A percentile compares a stretch with the other conserved stretches of the same genome.
phyloP scores from a whole-genome alignment of 2,113 vertebrate genomes.

The Neotragus moschatus region DNA sequence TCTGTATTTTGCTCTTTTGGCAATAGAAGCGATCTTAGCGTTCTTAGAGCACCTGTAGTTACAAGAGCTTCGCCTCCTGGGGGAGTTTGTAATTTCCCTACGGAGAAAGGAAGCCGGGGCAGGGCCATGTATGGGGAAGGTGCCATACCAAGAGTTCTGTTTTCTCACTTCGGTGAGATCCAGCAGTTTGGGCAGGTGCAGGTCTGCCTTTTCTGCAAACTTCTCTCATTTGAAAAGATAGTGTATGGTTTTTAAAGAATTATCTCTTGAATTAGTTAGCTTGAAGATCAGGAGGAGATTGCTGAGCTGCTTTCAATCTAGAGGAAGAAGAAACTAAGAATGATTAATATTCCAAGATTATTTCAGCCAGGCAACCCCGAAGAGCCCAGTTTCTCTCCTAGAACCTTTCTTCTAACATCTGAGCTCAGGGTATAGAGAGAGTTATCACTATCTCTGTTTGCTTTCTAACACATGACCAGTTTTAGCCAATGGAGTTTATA shows the following conservation, averaged over 20 bases:
- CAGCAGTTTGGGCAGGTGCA: neutral
- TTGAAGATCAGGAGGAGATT: neutral
- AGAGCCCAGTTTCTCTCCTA: neutral
- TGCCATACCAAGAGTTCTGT: neutral
- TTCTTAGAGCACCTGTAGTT: neutral
- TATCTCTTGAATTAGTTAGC: slow-evolving; percentile 1
- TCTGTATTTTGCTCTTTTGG: slow-evolving; percentile 11
- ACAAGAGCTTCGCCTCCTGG: neutral
- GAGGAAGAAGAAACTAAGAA: neutral
- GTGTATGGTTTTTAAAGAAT: neutral
- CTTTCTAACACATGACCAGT: slow-evolving; percentile 57
- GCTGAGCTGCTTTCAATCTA: neutral
- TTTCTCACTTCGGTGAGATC: neutral
- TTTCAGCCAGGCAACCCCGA: neutral
- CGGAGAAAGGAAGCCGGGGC: neutral
- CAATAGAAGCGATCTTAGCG: neutral
- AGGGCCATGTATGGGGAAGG: neutral
- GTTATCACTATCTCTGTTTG: neutral
- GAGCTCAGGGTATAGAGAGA: neutral
- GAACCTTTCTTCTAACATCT: slow-evolving; percentile 16
- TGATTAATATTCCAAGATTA: neutral
- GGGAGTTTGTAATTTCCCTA: neutral
- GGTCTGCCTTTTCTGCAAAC: neutral
- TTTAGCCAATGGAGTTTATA: slow-evolving; percentile 64
- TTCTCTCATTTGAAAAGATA: neutral